Percentiles rank a stretch among this genome's conserved stretches.
Evolutionary conservation across 2,113 vertebrate genomes (phyloP).

Genomic region (Channa argus): DNA sequence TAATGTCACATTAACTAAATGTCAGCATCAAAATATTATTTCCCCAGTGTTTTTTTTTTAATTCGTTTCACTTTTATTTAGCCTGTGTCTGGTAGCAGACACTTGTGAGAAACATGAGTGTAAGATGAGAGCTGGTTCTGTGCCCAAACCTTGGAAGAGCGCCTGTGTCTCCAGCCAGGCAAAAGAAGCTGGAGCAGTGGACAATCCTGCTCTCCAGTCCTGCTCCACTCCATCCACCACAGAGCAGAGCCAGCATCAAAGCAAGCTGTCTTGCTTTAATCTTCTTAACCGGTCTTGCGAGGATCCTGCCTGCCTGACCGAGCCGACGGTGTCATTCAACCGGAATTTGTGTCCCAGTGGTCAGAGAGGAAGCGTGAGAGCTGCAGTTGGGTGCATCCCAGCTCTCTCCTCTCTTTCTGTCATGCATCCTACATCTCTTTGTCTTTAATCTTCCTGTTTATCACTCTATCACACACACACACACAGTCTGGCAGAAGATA

Average conservation of each 20-base stretch:
- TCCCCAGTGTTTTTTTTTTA: not conserved
- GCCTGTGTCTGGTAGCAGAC: not conserved
- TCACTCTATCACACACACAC: constrained; percentile 12
- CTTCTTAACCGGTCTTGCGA: constrained; percentile 26
- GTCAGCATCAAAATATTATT: not conserved
- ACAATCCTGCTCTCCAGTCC: constrained; percentile 33
- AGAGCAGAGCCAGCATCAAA: constrained; percentile 50
- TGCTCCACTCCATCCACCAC: constrained; percentile 21
- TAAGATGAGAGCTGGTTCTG: not conserved
- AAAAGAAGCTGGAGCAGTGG: constrained; percentile 28
- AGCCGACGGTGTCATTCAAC: constrained; percentile 21
- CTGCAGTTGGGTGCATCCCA: not conserved
- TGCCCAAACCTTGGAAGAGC: constrained; percentile 11
- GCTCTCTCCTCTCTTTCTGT: constrained; percentile 3
- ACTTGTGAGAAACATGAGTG: not conserved
- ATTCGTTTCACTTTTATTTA: not conserved
- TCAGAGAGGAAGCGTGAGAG: constrained; percentile 5
- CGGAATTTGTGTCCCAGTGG: constrained; percentile 23
- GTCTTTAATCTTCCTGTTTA: constrained; percentile 53
- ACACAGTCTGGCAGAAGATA: constrained; percentile 27
- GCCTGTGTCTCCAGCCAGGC: constrained; percentile 29
- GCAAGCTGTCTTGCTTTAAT: constrained; percentile 59
- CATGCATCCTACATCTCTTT: constrained; percentile 21
- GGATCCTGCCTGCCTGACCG: constrained; percentile 28
- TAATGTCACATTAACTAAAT: not conserved